Base-by-base conservation (phyloP, 2,113 vertebrate genomes). In the Psophia crepitans region DNA sequence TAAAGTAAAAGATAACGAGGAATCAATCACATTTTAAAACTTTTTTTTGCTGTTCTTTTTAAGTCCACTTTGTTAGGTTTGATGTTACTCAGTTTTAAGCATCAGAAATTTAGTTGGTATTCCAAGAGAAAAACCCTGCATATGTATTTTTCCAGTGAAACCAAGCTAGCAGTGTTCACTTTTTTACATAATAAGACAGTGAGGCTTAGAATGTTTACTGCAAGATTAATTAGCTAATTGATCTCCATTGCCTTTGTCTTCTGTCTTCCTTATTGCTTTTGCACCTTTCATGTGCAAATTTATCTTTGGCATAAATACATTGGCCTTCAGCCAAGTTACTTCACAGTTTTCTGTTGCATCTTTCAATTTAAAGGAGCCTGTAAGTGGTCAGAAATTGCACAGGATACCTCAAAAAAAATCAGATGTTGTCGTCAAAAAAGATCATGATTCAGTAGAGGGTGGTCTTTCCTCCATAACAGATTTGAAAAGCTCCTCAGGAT, bases 221-320 rank as follows among this genome's bases (percentile, higher is more conserved):
- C 39, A 60, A 57, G 41, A 82, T 84, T 89, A 95, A 93, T 92
- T 97, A 95, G 23, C 53, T 92, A 92, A 91, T 87, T 89, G 44
- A 69, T 84, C 57, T 64, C 65, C 44, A 69, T 71, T 90, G 20
- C 32, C 28, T 89, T 81, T 90, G 14, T 87, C 30, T 94, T 94
- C 69, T 73, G 12, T 48, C 39, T 89, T 89, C 56, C 15, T 89
- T 78, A 65, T 24, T 92, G 53, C 28, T 87, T 81, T 93, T 87
- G 8, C 22, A 70, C 17, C 28, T 87, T 96, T 82, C 48, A 80
- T 73, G 44, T 17, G n/a, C 48, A 91, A 89, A 84, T 92, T 79
- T 69, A 43, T 79, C 53, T 79, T 81, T 82, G 41, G 33, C 37
- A 83, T 48, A 87, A 96, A 92, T 73, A 73, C 9, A 14, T 37